Conservation (phyloP, 2,797 vertebrate genomes). For the Sebastes umbrosus region DNA sequence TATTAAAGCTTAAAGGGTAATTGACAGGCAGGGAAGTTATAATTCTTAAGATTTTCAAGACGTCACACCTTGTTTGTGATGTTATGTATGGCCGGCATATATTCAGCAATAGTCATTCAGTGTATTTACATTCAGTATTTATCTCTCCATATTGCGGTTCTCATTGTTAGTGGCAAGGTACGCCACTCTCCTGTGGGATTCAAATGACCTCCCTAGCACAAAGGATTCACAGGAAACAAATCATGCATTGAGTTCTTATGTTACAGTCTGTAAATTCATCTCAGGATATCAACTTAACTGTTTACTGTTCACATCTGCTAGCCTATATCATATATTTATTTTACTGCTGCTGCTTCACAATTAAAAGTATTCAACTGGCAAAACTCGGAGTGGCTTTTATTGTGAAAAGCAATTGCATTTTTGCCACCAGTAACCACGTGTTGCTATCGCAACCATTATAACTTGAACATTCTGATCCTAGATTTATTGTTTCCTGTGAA, state of each 20-base stretch:
- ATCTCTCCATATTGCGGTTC: neutral
- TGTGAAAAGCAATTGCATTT: neutral
- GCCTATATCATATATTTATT: neutral
- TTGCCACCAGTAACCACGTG: neutral
- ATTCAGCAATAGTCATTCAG: neutral
- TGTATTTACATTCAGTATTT: neutral
- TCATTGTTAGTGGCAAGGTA: neutral
- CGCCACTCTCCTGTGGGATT: neutral
- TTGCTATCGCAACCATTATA: neutral
- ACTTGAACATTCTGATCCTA: neutral
- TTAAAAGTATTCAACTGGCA: neutral
- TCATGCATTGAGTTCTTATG: neutral
- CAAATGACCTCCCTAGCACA: neutral
- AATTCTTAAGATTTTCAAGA: neutral
- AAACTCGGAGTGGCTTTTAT: neutral
- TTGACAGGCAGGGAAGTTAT: neutral
- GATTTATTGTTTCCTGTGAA: neutral
- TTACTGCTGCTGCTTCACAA: neutral
- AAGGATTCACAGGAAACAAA: neutral
- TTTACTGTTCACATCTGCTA: neutral
- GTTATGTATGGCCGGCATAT: neutral
- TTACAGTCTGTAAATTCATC: neutral
- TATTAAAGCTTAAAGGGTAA: neutral
- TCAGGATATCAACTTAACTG: neutral
- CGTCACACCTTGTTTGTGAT: neutral